Evolutionary conservation across 2,888 invertebrate genomes (phyloP).

Genomic region (Nomada ferruginata): DNA sequence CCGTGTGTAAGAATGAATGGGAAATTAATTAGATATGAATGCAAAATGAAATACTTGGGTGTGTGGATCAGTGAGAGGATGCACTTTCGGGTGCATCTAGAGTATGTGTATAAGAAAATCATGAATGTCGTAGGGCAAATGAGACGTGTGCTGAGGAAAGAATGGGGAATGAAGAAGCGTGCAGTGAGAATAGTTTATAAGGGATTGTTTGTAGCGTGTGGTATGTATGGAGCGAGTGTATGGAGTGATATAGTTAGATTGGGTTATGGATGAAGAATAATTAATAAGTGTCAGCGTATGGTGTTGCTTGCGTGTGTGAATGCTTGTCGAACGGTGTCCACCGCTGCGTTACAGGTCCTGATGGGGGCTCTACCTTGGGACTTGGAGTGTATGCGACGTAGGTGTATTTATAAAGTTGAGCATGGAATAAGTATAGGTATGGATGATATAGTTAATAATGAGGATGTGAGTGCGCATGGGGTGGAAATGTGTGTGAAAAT

Average conservation of each 20-base stretch:
- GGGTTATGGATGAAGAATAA: too few species aligned
- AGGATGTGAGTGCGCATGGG: too few species aligned
- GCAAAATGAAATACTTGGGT: slow-evolving; percentile 7
- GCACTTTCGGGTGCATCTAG: neutral
- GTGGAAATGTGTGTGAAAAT: too few species aligned
- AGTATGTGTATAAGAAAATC: neutral
- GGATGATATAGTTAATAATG: too few species aligned
- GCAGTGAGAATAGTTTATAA: too few species aligned
- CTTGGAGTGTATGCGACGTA: neutral
- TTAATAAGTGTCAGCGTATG: neutral
- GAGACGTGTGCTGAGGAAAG: too few species aligned
- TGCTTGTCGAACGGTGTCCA: neutral
- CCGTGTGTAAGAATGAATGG: neutral
- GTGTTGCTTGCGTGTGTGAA: slow-evolving; percentile 3
- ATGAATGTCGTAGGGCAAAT: too few species aligned
- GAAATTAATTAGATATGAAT: neutral
- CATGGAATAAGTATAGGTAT: too few species aligned
- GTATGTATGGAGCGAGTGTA: too few species aligned
- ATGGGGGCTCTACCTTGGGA: neutral
- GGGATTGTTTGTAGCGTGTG: too few species aligned
- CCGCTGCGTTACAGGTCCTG: neutral
- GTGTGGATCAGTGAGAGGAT: neutral
- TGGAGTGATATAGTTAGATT: too few species aligned
- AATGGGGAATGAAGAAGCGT: too few species aligned
- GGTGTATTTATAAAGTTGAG: neutral